A percentile compares a stretch with the other conserved stretches of the same genome.
Conservation (phyloP, 2,113 vertebrate species). For the Silurus glanis region DNA sequence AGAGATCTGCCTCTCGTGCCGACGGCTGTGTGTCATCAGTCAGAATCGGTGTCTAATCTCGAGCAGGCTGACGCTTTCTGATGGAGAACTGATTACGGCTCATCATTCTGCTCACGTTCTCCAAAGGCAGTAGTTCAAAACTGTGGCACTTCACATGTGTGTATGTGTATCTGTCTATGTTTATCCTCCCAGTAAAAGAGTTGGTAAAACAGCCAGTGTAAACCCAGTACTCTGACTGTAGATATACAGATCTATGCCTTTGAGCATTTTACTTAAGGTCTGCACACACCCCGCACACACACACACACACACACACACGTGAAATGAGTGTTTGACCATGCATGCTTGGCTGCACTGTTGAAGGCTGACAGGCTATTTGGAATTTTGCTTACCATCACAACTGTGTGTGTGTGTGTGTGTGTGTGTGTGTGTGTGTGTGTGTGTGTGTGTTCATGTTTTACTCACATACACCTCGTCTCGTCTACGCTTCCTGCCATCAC, state of each 20-base stretch:
- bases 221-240: background rate
- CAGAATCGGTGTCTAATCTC: constrained; percentile 47
- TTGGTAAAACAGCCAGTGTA: background rate
- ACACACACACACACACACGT: constrained; percentile 50
- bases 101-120: constrained; percentile 64
- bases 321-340: constrained; percentile 55
- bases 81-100: constrained; percentile 70
- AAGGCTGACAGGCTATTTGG: constrained; percentile 77
- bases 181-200: constrained; percentile 9
- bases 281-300: constrained; percentile 29
- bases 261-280: background rate
- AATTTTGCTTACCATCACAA: constrained; percentile 71
- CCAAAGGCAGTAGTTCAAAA: constrained; percentile 61
- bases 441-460: constrained; percentile 30
- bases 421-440: constrained; percentile 28
- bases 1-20: constrained; percentile 66
- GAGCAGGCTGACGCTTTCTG: constrained; percentile 57
- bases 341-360: constrained; percentile 73
- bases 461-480: constrained; percentile 65
- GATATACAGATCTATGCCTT: constrained; percentile 20
- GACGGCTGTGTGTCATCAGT: constrained; percentile 29
- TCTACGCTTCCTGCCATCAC: constrained; percentile 53
- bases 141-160: background rate
- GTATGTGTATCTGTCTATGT: constrained; percentile 48
- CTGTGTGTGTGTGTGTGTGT: constrained; percentile 56